phyloP scores from a whole-genome alignment of 1,140 invertebrate genomes.

The Steinernema feltiae region DNA sequence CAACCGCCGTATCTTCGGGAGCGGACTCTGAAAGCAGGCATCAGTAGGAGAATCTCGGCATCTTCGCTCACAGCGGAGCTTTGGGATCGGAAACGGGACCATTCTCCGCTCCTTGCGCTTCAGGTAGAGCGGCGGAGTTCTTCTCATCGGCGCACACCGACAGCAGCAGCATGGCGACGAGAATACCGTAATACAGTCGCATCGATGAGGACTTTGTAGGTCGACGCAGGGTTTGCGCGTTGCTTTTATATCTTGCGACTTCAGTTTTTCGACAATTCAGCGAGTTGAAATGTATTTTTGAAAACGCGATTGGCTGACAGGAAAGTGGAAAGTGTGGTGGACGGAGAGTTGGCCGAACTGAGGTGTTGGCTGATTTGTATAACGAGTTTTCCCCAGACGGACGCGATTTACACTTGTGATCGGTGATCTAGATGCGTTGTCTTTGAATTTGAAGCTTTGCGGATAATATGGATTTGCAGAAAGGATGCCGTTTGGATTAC shows the following conservation, averaged over 20 bases:
- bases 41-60: background rate
- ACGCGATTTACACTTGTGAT: background rate
- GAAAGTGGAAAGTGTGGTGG: background rate
- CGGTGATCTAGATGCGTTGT: background rate
- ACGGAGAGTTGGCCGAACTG: too few species aligned
- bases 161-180: background rate
- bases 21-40: background rate
- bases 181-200: background rate
- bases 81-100: too few species aligned
- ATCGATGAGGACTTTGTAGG: background rate
- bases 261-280: background rate
- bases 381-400: background rate
- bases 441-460: too few species aligned
- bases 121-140: too few species aligned
- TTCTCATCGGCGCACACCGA: background rate
- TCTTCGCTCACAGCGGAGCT: too few species aligned
- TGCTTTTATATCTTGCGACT: background rate
- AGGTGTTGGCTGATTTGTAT: too few species aligned
- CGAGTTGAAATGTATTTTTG: background rate
- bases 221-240: background rate
- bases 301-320: background rate
- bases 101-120: too few species aligned
- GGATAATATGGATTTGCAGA: too few species aligned
- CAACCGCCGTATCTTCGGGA: background rate
- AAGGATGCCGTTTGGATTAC: too few species aligned